These are phyloP conservation scores for Bradypodion pumilum DNA, from an alignment of 2,797 vertebrate genomes.

Conservation along the genomic window DNA sequence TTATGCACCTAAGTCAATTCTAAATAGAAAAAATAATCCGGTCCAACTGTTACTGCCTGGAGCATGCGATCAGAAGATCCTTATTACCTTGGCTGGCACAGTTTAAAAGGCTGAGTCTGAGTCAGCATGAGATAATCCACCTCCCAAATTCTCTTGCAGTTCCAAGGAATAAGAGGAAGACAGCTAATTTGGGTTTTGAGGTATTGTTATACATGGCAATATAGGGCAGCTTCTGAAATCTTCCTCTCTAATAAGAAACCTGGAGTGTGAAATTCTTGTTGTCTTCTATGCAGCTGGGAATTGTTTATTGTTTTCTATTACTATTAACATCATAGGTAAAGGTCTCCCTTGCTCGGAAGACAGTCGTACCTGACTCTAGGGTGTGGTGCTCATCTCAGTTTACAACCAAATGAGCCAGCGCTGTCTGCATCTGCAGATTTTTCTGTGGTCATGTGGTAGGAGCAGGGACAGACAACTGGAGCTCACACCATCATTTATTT, in stretches of 20 bases:
- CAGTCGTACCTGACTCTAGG: too few species aligned
- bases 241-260: slow-evolving; percentile 13
- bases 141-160: slow-evolving; percentile 40
- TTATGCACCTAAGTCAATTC: slow-evolving; percentile 27
- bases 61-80: slow-evolving; percentile 25
- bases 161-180: slow-evolving; percentile 36
- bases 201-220: slow-evolving; percentile 50
- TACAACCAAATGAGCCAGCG: too few species aligned
- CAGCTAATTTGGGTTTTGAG: slow-evolving; percentile 43
- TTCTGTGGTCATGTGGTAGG: too few species aligned
- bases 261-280: background rate
- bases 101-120: slow-evolving; percentile 24
- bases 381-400: too few species aligned
- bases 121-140: slow-evolving; percentile 31
- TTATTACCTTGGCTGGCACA: slow-evolving; percentile 43
- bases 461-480: too few species aligned
- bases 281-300: background rate
- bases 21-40: slow-evolving; percentile 15
- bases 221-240: slow-evolving; percentile 73
- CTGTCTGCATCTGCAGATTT: too few species aligned
- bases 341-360: too few species aligned
- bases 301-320: slow-evolving; percentile 59
- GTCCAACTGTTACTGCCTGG: slow-evolving; percentile 37
- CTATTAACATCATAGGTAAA: too few species aligned
- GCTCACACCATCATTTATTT: too few species aligned